These are phyloP conservation scores for Tortrix viridana DNA, from an alignment of 2,888 invertebrate genomes.

Conservation along the genomic window DNA sequence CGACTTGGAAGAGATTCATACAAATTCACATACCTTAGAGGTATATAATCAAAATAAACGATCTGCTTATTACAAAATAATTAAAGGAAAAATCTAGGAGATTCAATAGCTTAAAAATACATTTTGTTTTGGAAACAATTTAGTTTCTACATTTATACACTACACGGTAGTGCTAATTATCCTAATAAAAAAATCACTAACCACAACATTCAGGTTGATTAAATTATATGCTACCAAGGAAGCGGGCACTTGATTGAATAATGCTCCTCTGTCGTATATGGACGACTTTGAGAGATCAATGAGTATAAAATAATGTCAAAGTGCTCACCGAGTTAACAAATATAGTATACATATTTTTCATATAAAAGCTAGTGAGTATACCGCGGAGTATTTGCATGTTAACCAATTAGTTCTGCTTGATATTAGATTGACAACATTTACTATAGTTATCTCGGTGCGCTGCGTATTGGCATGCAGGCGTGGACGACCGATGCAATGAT, in stretches of 20 bases:
- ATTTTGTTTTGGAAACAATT: constrained; percentile 30
- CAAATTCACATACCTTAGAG: constrained; percentile 32
- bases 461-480: constrained; percentile 50
- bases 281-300: constrained; percentile 33
- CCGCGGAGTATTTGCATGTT: constrained; percentile 10
- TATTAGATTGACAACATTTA: constrained; percentile 14
- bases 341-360: not conserved
- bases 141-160: constrained; percentile 41
- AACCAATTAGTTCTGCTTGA: constrained; percentile 16
- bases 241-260: constrained; percentile 39
- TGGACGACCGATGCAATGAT: constrained; percentile 45
- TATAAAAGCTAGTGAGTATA: constrained; percentile 2
- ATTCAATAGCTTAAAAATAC: constrained; percentile 34
- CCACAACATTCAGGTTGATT: constrained; percentile 45
- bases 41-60: constrained; percentile 12
- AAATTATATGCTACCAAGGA: constrained; percentile 53
- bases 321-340: constrained; percentile 51
- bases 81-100: constrained; percentile 19
- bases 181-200: constrained; percentile 48
- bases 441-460: constrained; percentile 50
- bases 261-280: constrained; percentile 20
- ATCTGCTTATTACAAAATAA: constrained; percentile 24
- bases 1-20: constrained; percentile 28
- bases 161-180: constrained; percentile 49
- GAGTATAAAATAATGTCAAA: constrained; percentile 31